A percentile compares a stretch with the other conserved stretches of the same genome.
These are phyloP conservation scores for Lycia hirtaria DNA, from an alignment of 2,888 invertebrate genomes.

Conservation along the genomic window DNA sequence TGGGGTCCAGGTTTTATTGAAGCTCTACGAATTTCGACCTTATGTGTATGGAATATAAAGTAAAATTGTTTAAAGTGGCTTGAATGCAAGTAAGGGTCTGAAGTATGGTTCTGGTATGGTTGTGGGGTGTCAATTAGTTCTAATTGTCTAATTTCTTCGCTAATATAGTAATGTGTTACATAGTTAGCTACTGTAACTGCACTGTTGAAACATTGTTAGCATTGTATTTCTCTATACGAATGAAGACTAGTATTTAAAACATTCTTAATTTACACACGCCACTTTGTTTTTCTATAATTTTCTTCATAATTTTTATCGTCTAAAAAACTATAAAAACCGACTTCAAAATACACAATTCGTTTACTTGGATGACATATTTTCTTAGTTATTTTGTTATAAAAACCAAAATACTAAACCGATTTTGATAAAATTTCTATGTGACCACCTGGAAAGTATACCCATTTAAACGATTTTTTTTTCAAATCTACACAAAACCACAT, in stretches of 20 bases:
- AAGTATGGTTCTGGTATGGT: constrained; percentile 6
- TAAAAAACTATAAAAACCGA: too few relatives aligned
- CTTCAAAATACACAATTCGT: too few relatives aligned
- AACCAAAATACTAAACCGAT: too few relatives aligned
- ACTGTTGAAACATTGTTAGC: background rate
- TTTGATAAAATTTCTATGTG: too few relatives aligned
- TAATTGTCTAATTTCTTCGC: constrained; percentile 33
- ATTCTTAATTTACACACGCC: background rate
- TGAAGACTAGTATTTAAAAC: too few relatives aligned
- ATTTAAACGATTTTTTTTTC: too few relatives aligned
- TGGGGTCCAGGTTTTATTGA: background rate
- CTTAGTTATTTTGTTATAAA: too few relatives aligned
- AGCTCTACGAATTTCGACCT: background rate
- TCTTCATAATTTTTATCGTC: background rate
- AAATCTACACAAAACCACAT: too few relatives aligned
- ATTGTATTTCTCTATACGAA: background rate
- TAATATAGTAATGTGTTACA: constrained; percentile 21
- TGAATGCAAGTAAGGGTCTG: background rate
- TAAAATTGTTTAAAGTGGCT: background rate
- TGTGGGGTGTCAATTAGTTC: constrained; percentile 35
- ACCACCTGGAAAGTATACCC: too few relatives aligned
- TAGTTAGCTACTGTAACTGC: constrained; percentile 13
- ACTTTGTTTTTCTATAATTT: background rate
- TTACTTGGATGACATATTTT: too few relatives aligned
- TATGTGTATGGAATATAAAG: background rate